Percentiles rank a stretch among this genome's conserved stretches.
Evolutionary conservation across 2,113 vertebrate genomes (phyloP).

Genomic region (Gyps fulvus): DNA sequence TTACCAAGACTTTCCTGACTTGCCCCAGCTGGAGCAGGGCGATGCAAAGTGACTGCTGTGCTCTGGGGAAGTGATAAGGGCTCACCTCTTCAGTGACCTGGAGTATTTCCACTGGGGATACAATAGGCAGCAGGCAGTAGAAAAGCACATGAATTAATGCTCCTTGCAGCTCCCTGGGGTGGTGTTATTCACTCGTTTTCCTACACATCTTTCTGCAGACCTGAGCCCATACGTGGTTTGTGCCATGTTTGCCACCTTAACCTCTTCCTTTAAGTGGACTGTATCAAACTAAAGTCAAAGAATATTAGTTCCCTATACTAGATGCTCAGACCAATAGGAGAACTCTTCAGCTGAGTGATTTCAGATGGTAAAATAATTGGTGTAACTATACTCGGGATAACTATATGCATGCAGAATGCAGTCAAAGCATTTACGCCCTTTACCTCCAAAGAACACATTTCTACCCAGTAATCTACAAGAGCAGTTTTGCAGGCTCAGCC

Average conservation of each 20-base stretch:
- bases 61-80: slow-evolving; percentile 19
- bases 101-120: slow-evolving; percentile 11
- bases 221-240: not conserved
- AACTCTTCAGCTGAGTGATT: slow-evolving; percentile 17
- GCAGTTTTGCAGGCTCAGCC: slow-evolving; percentile 25
- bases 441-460: not conserved
- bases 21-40: slow-evolving; percentile 35
- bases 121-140: not conserved
- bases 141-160: slow-evolving; percentile 23
- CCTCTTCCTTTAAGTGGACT: not conserved
- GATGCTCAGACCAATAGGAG: not conserved
- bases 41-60: slow-evolving; percentile 1
- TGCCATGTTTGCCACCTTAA: not conserved
- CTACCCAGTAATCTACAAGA: not conserved
- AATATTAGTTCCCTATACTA: not conserved
- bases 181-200: not conserved
- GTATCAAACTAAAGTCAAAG: not conserved
- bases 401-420: not conserved
- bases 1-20: slow-evolving; percentile 6
- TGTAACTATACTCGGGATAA: not conserved
- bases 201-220: not conserved
- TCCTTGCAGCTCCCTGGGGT: slow-evolving; percentile 4
- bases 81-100: slow-evolving; percentile 35
- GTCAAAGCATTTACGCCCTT: not conserved
- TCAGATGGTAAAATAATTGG: slow-evolving; percentile 34